Base-by-base conservation (phyloP, 2,797 vertebrate genomes). In the Loriculus beryllinus region DNA sequence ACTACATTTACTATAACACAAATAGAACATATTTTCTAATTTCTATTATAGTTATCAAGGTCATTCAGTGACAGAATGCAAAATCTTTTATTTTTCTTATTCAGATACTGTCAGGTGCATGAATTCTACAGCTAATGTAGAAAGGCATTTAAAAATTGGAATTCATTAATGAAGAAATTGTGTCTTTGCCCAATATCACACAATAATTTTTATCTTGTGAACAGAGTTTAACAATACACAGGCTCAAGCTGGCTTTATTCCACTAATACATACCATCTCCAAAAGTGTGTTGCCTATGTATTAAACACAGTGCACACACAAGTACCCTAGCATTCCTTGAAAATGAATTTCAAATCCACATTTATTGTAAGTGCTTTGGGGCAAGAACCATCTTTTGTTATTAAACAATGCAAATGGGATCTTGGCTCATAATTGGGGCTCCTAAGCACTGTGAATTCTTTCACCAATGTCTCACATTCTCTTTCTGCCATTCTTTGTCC, bases 301-400 rank as follows among this genome's bases (percentile, higher is more conserved):
- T 92, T 95, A 94, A 96, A 82, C 83, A 72, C 78, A 79, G 65
- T 82, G 70, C 49, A 59, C 59, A 83, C 68, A 90, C 76, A 96
- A 96, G 93, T 84, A 87, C 82, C 39, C 67, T 51, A 62, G 59
- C 88, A 86, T 95, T 95, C 91, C 89, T 91, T 94, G 93, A 96
- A 92, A 95, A 93, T 95, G 85, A 94, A 93, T 95, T 96, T 97
- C 90, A 96, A 93, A 92, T 89, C 75, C 90, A 94, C 92, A 69
- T 92, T 92, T 93, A 86, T 88, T 85, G 33, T 87, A 86, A 92
- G 82, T 93, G 78, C 86, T 84, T 92, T 79, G 71, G 82, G 60
- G 65, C 67, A 92, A 94, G 94, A 95, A 88, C 72, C 42, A 76
- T 90, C 95, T 88, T 96, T 96, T 96, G 95, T 96, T 94, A 87